Conservation (phyloP, 2,113 vertebrate species). For the Petaurus breviceps region DNA sequence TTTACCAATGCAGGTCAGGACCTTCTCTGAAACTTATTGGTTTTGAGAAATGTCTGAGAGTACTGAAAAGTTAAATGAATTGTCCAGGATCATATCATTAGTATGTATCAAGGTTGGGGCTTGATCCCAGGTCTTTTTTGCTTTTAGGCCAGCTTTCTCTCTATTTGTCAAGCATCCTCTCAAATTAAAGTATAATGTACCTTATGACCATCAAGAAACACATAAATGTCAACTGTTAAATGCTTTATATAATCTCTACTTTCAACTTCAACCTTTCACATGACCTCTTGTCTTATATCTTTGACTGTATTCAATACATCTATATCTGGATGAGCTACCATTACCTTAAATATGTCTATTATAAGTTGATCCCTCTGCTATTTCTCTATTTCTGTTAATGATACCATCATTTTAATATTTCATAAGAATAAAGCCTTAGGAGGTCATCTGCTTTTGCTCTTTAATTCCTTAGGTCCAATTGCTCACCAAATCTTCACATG, state of each 20-base stretch:
- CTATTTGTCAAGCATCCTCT: not conserved
- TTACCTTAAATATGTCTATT: not conserved
- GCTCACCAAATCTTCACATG: not conserved
- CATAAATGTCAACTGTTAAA: not conserved
- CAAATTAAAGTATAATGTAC: not conserved
- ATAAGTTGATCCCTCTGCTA: not conserved
- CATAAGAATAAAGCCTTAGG: not conserved
- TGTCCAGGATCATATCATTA: not conserved
- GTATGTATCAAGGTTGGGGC: not conserved
- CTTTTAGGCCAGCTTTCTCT: not conserved
- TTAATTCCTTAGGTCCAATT: not conserved
- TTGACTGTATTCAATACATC: not conserved
- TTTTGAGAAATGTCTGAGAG: not conserved
- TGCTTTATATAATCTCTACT: not conserved
- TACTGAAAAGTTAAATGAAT: not conserved
- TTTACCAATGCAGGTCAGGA: not conserved
- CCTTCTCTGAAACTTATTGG: not conserved
- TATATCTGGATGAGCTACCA: not conserved
- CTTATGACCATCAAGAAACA: not conserved
- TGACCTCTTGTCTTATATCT: not conserved
- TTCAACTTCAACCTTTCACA: not conserved
- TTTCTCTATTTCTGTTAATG: not conserved
- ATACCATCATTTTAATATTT: too few relatives aligned
- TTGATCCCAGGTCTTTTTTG: not conserved
- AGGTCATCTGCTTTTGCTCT: not conserved